Evolutionary conservation across 2,113 vertebrate genomes (phyloP).

Genomic region (Cyprichromis sp.): DNA sequence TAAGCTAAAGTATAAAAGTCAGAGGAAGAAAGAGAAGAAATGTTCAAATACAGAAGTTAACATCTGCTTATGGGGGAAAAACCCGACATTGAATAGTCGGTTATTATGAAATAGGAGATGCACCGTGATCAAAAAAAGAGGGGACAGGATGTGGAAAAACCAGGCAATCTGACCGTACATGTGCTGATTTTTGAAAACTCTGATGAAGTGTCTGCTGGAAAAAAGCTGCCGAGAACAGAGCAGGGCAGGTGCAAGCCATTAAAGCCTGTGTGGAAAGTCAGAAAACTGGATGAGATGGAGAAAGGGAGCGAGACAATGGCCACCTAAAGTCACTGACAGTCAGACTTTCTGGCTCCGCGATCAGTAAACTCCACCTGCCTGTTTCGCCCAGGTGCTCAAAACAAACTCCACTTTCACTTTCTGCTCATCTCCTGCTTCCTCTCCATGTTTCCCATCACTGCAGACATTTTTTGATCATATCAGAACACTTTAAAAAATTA

Average conservation of each 20-base stretch:
- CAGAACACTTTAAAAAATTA: neutral
- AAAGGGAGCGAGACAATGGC: neutral
- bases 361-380: neutral
- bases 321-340: neutral
- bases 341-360: neutral
- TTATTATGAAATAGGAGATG: neutral
- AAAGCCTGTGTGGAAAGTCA: conserved; percentile 27
- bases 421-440: neutral
- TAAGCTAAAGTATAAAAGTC: rapidly evolving
- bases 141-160: conserved; percentile 11
- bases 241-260: conserved; percentile 39
- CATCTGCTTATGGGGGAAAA: neutral
- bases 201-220: conserved; percentile 4
- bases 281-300: neutral
- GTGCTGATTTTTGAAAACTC: neutral
- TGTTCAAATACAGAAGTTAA: neutral
- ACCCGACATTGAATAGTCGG: neutral
- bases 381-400: neutral
- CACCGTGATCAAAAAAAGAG: neutral
- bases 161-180: neutral
- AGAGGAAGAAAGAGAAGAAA: neutral
- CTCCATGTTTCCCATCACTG: neutral
- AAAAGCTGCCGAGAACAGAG: neutral
- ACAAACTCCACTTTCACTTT: neutral
- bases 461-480: neutral